Conservation (phyloP, 2,888 invertebrate genomes). For the Scaeva pyrastri region DNA sequence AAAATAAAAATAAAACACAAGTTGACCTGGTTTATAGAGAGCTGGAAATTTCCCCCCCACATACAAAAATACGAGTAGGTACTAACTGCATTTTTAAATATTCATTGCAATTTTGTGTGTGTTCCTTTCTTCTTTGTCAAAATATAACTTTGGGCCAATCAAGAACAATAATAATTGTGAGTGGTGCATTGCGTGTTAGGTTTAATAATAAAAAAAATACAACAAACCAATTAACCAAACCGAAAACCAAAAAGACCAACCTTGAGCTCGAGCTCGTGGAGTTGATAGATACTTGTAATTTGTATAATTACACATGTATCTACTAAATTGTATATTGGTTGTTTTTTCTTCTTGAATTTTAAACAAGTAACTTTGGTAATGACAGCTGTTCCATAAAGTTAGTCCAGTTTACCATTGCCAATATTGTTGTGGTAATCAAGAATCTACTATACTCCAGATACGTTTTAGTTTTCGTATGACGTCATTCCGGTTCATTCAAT, state of each 20-base stretch:
- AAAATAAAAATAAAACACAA: not conserved
- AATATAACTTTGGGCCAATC: slow-evolving; percentile 22
- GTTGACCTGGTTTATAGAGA: slow-evolving; percentile 29
- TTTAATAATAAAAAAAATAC: not conserved
- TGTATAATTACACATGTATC: not conserved
- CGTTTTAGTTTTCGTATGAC: slow-evolving; percentile 50
- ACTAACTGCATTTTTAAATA: slow-evolving; percentile 22
- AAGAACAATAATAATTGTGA: not conserved
- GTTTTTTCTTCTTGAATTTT: not conserved
- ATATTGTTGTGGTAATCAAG: slow-evolving; percentile 28
- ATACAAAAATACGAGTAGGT: not conserved
- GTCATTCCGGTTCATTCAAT: slow-evolving; percentile 64
- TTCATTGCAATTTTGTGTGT: slow-evolving; percentile 16
- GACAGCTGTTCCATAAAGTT: slow-evolving; percentile 50
- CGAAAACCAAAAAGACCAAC: not conserved
- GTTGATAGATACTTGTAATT: not conserved
- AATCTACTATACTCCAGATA: slow-evolving; percentile 47
- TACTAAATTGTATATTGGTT: not conserved
- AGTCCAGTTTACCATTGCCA: slow-evolving; percentile 53
- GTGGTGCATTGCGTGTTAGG: slow-evolving; percentile 1
- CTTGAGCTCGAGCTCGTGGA: slow-evolving; percentile 24
- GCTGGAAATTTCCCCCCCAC: slow-evolving; percentile 12
- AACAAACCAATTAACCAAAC: slow-evolving; percentile 2
- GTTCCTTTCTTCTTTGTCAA: slow-evolving; percentile 29
- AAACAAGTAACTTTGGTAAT: slow-evolving; percentile 37